Evolutionary conservation across 2,888 invertebrate genomes (phyloP).

Genomic region (Drosophila borealis): DNA sequence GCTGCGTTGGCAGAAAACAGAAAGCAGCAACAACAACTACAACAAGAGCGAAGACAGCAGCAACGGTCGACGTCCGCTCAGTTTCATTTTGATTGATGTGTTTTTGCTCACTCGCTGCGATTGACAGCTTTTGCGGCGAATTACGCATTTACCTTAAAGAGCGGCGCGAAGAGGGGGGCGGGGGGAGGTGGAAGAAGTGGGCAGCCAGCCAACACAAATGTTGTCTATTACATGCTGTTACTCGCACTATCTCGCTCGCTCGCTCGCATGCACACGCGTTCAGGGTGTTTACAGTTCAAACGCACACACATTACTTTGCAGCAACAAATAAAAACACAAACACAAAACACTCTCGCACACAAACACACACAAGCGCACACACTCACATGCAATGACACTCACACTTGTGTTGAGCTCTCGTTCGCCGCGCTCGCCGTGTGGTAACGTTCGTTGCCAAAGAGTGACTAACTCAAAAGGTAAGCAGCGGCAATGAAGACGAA

Average conservation of each 20-base stretch:
- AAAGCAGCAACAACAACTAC: slow-evolving; percentile 21
- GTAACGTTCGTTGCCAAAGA: slow-evolving; percentile 73
- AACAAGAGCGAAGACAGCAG: slow-evolving; percentile 8
- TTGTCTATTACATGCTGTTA: slow-evolving; percentile 35
- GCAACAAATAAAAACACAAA: slow-evolving; percentile 31
- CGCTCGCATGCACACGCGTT: slow-evolving; percentile 16
- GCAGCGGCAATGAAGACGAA: slow-evolving; percentile 53
- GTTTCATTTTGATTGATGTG: slow-evolving; percentile 70
- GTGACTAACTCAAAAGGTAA: slow-evolving; percentile 71
- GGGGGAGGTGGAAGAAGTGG: slow-evolving; percentile 1
- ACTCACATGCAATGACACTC: slow-evolving; percentile 35
- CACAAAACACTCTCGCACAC: slow-evolving; percentile 5
- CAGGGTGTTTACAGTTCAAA: slow-evolving; percentile 33
- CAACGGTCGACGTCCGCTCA: slow-evolving; percentile 56
- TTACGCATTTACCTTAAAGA: slow-evolving; percentile 56
- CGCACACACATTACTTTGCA: slow-evolving; percentile 29
- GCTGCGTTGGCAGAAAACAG: slow-evolving; percentile 58
- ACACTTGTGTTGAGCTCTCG: slow-evolving; percentile 48
- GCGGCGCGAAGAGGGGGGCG: rapidly evolving
- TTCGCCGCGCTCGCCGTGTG: slow-evolving; percentile 62
- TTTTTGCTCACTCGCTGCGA: slow-evolving; percentile 42
- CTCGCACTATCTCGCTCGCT: slow-evolving; percentile 22
- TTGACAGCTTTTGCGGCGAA: slow-evolving; percentile 57
- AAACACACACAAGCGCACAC: slow-evolving; percentile 20
- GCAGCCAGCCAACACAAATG: slow-evolving; percentile 25